These are phyloP conservation scores for Parapsyche elsis DNA, from an alignment of 1,140 invertebrate genomes.

Conservation along the genomic window DNA sequence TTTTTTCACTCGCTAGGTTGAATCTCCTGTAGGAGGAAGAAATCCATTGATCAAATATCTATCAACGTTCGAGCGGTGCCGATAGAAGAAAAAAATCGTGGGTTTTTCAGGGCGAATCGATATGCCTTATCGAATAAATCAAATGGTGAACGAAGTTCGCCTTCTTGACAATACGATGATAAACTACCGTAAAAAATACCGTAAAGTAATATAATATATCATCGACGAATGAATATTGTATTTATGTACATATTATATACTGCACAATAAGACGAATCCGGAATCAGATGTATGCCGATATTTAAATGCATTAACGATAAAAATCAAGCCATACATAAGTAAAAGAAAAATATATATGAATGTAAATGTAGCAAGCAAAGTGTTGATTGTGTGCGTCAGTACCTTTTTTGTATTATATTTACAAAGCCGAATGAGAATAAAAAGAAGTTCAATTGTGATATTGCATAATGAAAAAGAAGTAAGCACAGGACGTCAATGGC, in stretches of 20 bases:
- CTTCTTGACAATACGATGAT: conserved; percentile 18
- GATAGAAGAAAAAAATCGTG: conserved; percentile 1
- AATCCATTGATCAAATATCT: conserved; percentile 34
- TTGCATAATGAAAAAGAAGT: neutral
- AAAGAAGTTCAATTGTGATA: neutral
- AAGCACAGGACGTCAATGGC: neutral
- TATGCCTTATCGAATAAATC: conserved; percentile 35
- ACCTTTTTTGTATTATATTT: too few relatives aligned
- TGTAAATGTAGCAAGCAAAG: too few relatives aligned
- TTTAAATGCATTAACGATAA: too few relatives aligned
- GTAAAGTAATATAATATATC: conserved; percentile 21
- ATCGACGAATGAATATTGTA: too few relatives aligned
- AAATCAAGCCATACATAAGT: too few relatives aligned
- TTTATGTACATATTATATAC: too few relatives aligned
- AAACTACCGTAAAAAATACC: conserved; percentile 25
- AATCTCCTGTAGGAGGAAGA: neutral
- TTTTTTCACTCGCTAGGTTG: neutral
- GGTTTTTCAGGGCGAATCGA: conserved; percentile 21
- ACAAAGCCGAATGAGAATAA: neutral
- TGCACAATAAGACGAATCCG: too few relatives aligned
- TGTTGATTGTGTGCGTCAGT: neutral
- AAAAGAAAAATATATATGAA: too few relatives aligned
- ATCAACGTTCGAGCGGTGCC: neutral
- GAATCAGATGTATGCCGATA: too few relatives aligned
- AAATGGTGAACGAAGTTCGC: conserved; percentile 5